Percentiles rank a stretch among this genome's conserved stretches.
These are phyloP conservation scores for Tapera naevia DNA, from an alignment of 2,797 vertebrate genomes.

Conservation along the genomic window DNA sequence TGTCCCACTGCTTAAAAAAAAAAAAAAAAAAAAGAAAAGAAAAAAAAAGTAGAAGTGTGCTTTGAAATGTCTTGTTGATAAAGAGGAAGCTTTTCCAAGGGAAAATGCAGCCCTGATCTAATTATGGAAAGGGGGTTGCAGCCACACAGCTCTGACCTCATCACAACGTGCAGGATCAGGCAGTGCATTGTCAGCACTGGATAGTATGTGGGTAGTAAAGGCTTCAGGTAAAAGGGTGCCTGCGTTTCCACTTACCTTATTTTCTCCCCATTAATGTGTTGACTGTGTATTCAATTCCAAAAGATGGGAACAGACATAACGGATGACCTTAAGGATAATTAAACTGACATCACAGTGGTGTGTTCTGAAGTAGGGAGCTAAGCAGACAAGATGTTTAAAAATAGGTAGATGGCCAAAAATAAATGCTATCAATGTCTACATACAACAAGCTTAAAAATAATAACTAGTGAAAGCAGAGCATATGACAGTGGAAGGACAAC, in stretches of 20 bases:
- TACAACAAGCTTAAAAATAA: not conserved
- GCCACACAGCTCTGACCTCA: not conserved
- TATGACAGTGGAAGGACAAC: not conserved
- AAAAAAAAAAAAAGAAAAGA: too few relatives aligned
- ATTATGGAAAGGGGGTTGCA: not conserved
- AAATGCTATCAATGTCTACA: not conserved
- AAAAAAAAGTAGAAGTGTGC: not conserved
- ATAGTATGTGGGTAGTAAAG: not conserved
- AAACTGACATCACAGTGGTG: not conserved
- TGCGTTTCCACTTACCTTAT: not conserved
- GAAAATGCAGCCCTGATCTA: constrained; percentile 34
- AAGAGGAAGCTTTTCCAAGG: constrained; percentile 8
- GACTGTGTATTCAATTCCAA: not conserved
- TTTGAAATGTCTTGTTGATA: not conserved
- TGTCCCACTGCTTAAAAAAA: not conserved
- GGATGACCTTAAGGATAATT: not conserved
- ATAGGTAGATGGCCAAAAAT: not conserved
- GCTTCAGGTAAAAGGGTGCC: not conserved
- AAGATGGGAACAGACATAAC: not conserved
- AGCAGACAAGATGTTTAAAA: not conserved
- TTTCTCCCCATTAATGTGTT: not conserved
- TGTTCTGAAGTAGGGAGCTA: not conserved
- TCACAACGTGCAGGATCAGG: not conserved
- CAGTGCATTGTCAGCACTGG: not conserved
- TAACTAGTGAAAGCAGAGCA: not conserved